These are phyloP conservation scores for Cetoscarus ocellatus DNA, from an alignment of 2,797 vertebrate genomes.

Conservation along the genomic window DNA sequence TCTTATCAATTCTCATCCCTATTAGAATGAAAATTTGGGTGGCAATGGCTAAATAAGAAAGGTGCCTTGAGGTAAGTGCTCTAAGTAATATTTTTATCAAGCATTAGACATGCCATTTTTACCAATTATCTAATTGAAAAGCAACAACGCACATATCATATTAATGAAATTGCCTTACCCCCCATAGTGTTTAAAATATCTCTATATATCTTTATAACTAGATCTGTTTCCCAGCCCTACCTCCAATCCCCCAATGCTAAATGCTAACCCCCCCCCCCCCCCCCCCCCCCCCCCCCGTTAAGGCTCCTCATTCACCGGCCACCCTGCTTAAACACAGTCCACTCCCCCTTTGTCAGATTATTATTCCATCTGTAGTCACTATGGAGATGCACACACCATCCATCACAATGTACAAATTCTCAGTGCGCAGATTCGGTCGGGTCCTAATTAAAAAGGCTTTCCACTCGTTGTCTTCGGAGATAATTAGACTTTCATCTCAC, in stretches of 20 bases:
- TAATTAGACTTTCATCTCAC: slow-evolving; percentile 99
- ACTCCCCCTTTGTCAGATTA: slow-evolving; percentile 83
- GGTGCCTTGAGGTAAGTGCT: too few relatives aligned
- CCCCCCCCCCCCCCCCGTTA: background rate
- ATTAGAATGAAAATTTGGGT: too few relatives aligned
- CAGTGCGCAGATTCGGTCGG: slow-evolving; percentile 90
- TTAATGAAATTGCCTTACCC: too few relatives aligned
- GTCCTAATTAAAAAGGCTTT: slow-evolving; percentile 98
- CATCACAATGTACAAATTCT: slow-evolving; percentile 98
- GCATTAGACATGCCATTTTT: too few relatives aligned
- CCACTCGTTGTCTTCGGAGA: slow-evolving; percentile 94
- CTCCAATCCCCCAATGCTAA: slow-evolving; percentile 19
- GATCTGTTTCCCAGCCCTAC: too few relatives aligned
- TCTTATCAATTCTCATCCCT: too few relatives aligned
- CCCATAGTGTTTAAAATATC: too few relatives aligned
- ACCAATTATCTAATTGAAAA: too few relatives aligned
- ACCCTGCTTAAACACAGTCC: slow-evolving; percentile 69
- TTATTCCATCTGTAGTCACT: slow-evolving; percentile 92
- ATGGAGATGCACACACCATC: slow-evolving; percentile 92
- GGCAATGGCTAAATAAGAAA: too few relatives aligned
- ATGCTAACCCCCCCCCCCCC: slow-evolving; percentile 16
- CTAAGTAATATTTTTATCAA: too few relatives aligned
- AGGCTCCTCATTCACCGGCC: slow-evolving; percentile 50
- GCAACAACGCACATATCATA: too few relatives aligned
- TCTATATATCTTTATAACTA: too few relatives aligned